Percentiles rank a stretch among this genome's conserved stretches.
Evolutionary conservation across 2,797 vertebrate species (phyloP).

Genomic region (Pangasius larnaudii): DNA sequence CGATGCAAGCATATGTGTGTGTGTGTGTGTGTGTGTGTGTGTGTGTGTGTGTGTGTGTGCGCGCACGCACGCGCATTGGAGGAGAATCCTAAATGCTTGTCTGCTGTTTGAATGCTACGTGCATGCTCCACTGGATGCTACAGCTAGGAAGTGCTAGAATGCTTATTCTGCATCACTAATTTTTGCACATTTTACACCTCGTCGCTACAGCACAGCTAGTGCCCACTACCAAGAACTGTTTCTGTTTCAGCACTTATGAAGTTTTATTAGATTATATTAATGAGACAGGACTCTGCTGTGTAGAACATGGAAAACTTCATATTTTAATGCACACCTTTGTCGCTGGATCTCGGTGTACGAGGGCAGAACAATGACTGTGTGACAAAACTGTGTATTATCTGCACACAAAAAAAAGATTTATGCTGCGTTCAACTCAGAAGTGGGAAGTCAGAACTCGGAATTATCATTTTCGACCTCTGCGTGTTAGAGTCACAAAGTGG

Average conservation of each 20-base stretch:
- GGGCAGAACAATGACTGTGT: too few relatives aligned
- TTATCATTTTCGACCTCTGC: background rate
- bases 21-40: slow-evolving; percentile 31
- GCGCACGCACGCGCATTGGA: background rate
- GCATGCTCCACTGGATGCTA: slow-evolving; percentile 71
- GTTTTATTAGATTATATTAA: too few relatives aligned
- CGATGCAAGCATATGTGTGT: background rate
- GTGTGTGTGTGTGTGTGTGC: slow-evolving; percentile 18
- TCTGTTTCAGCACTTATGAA: background rate
- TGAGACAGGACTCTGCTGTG: background rate
- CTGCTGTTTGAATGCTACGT: slow-evolving; percentile 65
- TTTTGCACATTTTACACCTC: slow-evolving; percentile 20
- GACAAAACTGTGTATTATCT: background rate
- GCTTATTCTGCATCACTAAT: slow-evolving; percentile 65
- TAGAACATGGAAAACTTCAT: background rate
- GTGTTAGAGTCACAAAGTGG: background rate
- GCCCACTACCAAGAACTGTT: background rate
- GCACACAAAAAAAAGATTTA: background rate
- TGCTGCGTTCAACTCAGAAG: background rate
- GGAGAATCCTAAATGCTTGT: slow-evolving; percentile 65
- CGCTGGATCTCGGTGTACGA: too few relatives aligned
- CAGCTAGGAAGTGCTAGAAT: slow-evolving; percentile 56
- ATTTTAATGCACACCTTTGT: background rate
- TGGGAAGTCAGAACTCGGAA: background rate
- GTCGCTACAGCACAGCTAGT: background rate